These are phyloP conservation scores for Sphaeramia orbicularis DNA, from an alignment of 2,797 vertebrate species.

Conservation along the genomic window DNA sequence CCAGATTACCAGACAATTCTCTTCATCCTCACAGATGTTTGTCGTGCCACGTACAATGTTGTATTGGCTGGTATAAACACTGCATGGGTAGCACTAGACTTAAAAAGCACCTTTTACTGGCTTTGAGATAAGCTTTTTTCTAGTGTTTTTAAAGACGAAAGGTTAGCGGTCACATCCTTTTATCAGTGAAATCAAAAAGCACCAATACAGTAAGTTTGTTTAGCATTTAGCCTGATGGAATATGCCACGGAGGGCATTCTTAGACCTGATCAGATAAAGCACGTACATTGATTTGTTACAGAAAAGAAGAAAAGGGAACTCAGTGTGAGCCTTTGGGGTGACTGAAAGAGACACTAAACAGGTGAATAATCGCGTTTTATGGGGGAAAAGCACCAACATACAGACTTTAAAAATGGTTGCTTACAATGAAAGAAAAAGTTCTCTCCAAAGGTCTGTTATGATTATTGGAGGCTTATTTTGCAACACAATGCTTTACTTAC, in stretches of 20 bases:
- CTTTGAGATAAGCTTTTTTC: constrained; percentile 5
- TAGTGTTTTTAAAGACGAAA: constrained; percentile 8
- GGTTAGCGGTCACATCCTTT: constrained; percentile 35
- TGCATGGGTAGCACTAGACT: constrained; percentile 29
- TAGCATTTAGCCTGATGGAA: constrained; percentile 19
- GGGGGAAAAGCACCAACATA: no score
- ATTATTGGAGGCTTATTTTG: constrained; percentile 1
- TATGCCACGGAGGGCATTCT: constrained; percentile 12
- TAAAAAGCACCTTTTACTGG: constrained; percentile 16
- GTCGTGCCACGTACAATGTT: constrained; percentile 22
- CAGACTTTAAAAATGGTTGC: no score
- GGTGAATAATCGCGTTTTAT: constrained; percentile 5
- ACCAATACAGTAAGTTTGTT: background rate
- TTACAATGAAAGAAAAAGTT: no score
- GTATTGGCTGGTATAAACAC: constrained; percentile 43
- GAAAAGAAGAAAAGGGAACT: background rate
- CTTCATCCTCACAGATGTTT: constrained; percentile 57
- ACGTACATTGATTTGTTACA: constrained; percentile 25
- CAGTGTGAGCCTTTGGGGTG: background rate
- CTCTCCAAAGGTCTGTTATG: background rate
- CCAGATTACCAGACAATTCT: constrained; percentile 55
- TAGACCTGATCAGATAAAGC: constrained; percentile 1
- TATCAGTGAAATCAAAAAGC: constrained; percentile 10
- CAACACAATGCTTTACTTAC: background rate
- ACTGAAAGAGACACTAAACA: constrained; percentile 20